These are phyloP conservation scores for Callosobruchus maculatus DNA, from an alignment of 2,888 invertebrate species.

Conservation along the genomic window DNA sequence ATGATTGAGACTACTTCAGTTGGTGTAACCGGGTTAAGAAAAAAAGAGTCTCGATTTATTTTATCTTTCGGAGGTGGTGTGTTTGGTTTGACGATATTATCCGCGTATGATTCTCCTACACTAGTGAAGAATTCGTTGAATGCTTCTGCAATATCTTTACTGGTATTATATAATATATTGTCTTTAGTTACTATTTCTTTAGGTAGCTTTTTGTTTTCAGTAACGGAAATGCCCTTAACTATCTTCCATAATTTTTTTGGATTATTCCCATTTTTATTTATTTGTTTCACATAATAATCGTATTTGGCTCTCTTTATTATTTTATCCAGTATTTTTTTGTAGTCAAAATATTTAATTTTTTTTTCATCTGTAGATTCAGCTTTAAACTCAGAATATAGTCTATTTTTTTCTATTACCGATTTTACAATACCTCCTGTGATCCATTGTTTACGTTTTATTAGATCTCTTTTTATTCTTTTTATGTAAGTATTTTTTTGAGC, in stretches of 20 bases:
- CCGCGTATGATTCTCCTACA: background rate
- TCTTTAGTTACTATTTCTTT: too few species aligned
- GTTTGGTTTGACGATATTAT: background rate
- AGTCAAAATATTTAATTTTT: constrained; percentile 1
- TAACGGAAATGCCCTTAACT: background rate
- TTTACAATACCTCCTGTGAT: background rate
- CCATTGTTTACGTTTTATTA: constrained; percentile 4
- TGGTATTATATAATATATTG: background rate
- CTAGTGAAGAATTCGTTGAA: background rate
- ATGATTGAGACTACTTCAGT: constrained; percentile 23
- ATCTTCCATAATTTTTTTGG: constrained; percentile 8
- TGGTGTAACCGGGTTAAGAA: background rate
- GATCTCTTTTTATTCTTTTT: background rate
- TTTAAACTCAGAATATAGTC: constrained; percentile 2
- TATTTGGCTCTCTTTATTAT: background rate
- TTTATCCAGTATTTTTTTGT: background rate
- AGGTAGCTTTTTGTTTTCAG: too few species aligned
- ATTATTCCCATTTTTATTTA: background rate
- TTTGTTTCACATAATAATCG: constrained; percentile 1
- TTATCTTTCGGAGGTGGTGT: background rate
- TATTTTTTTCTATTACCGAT: constrained; percentile 1
- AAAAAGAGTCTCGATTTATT: background rate
- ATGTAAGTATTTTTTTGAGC: constrained; percentile 3
- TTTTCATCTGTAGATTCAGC: constrained; percentile 2
- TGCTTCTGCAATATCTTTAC: background rate